Evolutionary conservation across 1,140 invertebrate species (phyloP), one percentile per base, ranked within the genome.

Genomic region (Diabrotica virgifera): DNA sequence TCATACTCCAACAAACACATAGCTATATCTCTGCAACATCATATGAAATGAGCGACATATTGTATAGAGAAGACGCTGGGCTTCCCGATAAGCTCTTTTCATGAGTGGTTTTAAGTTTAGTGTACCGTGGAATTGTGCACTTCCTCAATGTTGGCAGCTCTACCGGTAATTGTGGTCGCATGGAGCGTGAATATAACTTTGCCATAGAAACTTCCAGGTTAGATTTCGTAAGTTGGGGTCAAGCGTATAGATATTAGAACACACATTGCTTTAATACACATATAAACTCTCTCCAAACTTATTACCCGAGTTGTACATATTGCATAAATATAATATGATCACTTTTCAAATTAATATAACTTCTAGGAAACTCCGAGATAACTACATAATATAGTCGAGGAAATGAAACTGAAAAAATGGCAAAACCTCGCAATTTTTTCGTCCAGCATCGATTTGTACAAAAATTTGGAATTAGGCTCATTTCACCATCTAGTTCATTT

Each of bases 81-180:
- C 40, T 36, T 14, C 35, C 10, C 38, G 58, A 59, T 59, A 35
- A 59, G 46, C 58, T 50, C 58, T 14, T 24, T 14, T 37, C 52
- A 14, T 54, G 52, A 53, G 36, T 40, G 52, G 60, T 60, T 60
- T 36, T 13, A 38, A 62, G 60, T 62, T 51, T 35, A 62, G 51
- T 37, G 51, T 53, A 62, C 52, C 60, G 46, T 62, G 14, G 60
- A 62, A 62, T 62, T 54, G 60, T 62, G 36, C 60, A 62, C 60
- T 62, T 62, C 60, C 60, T 62, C 51, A 62, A 54, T 62, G 60
- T 62, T 62, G 52, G 60, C 36, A 59, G 36, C 6, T 38, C 60
- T 50, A 52, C 52, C 51, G 13, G 52, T 55, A 62, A 62, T 62
- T 54, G 60, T 62, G 60, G 51, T 54, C 60, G 60, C 10, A 12